A percentile compares a stretch with the other conserved stretches of the same genome.
Evolutionary conservation across 2,113 vertebrate genomes (phyloP).

Genomic region (Gasterosteus aculeatus): DNA sequence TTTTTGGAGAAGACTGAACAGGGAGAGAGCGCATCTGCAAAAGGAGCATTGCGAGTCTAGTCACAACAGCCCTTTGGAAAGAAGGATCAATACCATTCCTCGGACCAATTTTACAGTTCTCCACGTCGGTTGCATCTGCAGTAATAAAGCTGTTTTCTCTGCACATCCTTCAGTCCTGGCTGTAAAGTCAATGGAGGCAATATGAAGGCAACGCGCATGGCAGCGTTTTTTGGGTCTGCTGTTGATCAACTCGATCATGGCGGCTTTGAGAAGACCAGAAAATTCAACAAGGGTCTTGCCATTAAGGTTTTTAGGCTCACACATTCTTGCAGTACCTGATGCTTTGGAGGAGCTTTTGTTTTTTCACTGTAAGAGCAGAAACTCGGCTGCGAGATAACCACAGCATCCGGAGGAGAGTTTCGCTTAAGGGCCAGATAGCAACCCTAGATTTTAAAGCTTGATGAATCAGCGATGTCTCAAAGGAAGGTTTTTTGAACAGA

Average conservation of each 20-base stretch:
- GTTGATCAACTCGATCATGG: slow-evolving; percentile 1
- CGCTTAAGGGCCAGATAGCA: not conserved
- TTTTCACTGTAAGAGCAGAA: not conserved
- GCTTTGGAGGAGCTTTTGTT: not conserved
- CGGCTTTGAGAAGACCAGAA: not conserved
- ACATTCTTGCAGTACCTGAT: not conserved
- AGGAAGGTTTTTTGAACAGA: slow-evolving; percentile 47
- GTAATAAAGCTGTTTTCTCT: slow-evolving; percentile 72
- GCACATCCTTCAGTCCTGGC: slow-evolving; percentile 42
- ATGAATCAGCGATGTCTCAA: slow-evolving; percentile 4
- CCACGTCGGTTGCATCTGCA: slow-evolving; percentile 51
- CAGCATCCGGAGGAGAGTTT: not conserved
- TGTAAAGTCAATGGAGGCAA: slow-evolving; percentile 27
- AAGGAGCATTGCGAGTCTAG: slow-evolving; percentile 64
- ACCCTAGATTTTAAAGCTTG: slow-evolving; percentile 19
- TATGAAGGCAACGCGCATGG: slow-evolving; percentile 29
- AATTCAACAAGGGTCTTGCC: not conserved
- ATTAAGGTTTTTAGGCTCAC: not conserved
- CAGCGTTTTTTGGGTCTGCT: slow-evolving; percentile 18
- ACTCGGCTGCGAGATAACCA: not conserved
- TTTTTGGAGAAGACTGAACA: slow-evolving; percentile 5
- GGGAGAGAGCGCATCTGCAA: slow-evolving; percentile 39
- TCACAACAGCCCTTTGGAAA: slow-evolving; percentile 70
- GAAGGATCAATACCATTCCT: slow-evolving; percentile 74
- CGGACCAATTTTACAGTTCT: slow-evolving; percentile 77